Conservation (phyloP, 1,140 invertebrate species). For the Zaprionus ornatus region DNA sequence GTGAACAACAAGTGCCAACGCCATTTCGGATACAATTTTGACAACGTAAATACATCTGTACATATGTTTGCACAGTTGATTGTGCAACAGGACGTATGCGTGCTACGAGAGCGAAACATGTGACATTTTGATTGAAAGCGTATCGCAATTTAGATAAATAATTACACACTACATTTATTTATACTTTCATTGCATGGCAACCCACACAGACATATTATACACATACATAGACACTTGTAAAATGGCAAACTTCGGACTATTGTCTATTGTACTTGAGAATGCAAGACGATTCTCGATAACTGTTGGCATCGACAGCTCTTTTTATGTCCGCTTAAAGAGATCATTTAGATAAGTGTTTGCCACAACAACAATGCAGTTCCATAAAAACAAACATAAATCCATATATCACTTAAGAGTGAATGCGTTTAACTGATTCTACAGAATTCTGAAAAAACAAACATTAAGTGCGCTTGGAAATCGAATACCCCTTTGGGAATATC, state of each 20-base stretch:
- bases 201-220: not conserved
- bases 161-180: conserved; percentile 29
- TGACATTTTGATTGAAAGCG: conserved; percentile 38
- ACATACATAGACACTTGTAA: not conserved
- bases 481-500: too few species aligned
- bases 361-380: too few species aligned
- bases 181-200: conserved; percentile 22
- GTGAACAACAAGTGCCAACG: conserved; percentile 28
- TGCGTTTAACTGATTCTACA: not conserved
- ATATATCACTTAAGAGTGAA: not conserved
- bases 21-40: conserved; percentile 12
- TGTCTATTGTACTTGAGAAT: not conserved
- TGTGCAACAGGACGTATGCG: conserved; percentile 65
- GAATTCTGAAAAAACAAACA: not conserved
- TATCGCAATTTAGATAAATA: conserved; percentile 34
- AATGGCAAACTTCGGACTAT: conserved; percentile 5
- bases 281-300: not conserved
- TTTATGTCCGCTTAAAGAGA: not conserved
- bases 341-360: not conserved
- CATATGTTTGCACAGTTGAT: conserved; percentile 2
- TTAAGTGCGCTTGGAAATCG: too few species aligned
- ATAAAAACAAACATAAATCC: not conserved
- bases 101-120: conserved; percentile 28
- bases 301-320: too few species aligned
- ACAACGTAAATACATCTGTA: not conserved